A percentile compares a stretch with the other conserved stretches of the same genome.
These are phyloP conservation scores for Corydoras maculifer DNA, from an alignment of 2,113 vertebrate genomes.

Conservation along the genomic window DNA sequence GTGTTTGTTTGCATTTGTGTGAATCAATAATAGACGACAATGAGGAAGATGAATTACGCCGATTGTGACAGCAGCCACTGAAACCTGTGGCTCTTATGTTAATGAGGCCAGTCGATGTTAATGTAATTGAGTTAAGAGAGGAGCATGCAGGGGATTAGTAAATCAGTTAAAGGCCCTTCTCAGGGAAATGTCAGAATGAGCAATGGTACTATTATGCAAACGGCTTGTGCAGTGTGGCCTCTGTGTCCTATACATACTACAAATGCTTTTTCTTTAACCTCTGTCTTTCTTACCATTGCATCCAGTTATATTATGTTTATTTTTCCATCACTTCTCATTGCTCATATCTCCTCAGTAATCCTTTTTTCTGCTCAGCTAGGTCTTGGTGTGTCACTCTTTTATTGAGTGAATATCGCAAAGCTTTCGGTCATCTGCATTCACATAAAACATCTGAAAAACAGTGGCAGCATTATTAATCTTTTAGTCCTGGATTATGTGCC, in stretches of 20 bases:
- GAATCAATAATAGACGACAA: conserved; percentile 4
- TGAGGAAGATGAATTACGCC: neutral
- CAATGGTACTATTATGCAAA: neutral
- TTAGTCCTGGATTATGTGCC: too few relatives aligned
- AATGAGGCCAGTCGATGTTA: conserved; percentile 25
- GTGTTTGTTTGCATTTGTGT: neutral
- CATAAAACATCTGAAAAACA: too few relatives aligned
- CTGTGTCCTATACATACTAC: neutral
- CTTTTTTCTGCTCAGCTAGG: neutral
- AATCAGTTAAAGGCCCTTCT: neutral
- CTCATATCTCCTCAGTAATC: neutral
- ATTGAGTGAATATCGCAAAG: too few relatives aligned
- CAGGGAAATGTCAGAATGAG: neutral
- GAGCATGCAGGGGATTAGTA: neutral
- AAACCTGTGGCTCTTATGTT: conserved; percentile 14
- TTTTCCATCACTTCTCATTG: neutral
- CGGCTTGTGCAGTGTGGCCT: neutral
- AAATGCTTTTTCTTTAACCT: neutral
- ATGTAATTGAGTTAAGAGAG: conserved; percentile 23
- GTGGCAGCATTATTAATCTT: too few relatives aligned
- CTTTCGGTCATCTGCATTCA: too few relatives aligned
- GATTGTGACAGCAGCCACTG: neutral
- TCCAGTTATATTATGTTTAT: neutral
- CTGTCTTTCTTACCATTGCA: neutral
- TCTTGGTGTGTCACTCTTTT: neutral